These are phyloP conservation scores for Pseudachorutes palmiensis DNA, from an alignment of 1,140 invertebrate genomes.

Conservation along the genomic window DNA sequence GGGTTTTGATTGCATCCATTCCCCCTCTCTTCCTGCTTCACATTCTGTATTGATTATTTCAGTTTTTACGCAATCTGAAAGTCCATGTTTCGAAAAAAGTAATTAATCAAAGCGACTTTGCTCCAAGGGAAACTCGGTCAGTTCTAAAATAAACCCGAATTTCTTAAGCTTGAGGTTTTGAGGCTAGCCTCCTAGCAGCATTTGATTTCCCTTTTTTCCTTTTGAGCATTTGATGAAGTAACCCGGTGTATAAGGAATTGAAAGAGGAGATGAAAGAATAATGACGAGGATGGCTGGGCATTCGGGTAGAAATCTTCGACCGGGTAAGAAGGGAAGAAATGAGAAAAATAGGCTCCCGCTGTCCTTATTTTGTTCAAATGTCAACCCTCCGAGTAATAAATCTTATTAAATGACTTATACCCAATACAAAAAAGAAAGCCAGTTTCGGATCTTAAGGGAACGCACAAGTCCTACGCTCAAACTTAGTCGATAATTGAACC, in stretches of 20 bases:
- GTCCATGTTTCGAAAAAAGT: too few relatives aligned
- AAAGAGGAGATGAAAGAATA: not conserved
- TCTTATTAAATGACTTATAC: constrained; percentile 39
- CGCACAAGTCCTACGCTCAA: too few relatives aligned
- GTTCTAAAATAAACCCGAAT: not conserved
- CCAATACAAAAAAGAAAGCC: not conserved
- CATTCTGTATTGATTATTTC: not conserved
- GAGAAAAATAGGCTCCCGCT: constrained; percentile 34
- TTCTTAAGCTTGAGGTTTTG: not conserved
- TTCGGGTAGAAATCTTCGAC: not conserved
- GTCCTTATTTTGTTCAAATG: constrained; percentile 40
- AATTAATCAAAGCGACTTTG: not conserved
- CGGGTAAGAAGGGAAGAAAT: constrained; percentile 1
- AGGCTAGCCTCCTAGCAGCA: not conserved
- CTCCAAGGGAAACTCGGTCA: too few relatives aligned
- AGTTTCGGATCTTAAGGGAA: too few relatives aligned
- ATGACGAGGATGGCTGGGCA: not conserved
- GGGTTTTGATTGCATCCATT: not conserved
- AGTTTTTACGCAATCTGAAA: too few relatives aligned
- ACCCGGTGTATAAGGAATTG: not conserved
- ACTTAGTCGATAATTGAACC: too few relatives aligned
- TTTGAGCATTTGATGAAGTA: not conserved
- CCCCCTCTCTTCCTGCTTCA: not conserved
- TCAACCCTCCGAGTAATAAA: constrained; percentile 39
- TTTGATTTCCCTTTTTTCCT: not conserved